phyloP scores from a whole-genome alignment of 2,888 invertebrate species.

The Zaprionus obscuricornis region DNA sequence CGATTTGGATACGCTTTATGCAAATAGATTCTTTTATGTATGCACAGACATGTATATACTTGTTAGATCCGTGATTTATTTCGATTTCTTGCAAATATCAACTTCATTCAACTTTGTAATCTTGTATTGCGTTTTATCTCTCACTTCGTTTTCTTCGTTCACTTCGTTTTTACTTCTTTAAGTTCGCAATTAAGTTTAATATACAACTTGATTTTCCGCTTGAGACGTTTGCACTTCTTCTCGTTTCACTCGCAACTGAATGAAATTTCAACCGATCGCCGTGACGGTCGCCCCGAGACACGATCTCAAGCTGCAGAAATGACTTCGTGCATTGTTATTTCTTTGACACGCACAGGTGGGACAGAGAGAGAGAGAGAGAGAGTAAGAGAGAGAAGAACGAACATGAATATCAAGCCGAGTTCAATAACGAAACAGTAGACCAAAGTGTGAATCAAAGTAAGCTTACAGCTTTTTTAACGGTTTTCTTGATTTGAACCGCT shows the following conservation, averaged over 20 bases:
- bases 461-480: constrained; percentile 46
- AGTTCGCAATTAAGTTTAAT: constrained; percentile 49
- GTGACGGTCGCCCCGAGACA: constrained; percentile 27
- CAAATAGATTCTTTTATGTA: constrained; percentile 39
- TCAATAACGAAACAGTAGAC: constrained; percentile 29
- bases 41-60: constrained; percentile 27
- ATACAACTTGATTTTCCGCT: constrained; percentile 74
- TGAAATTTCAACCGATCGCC: constrained; percentile 34
- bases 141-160: constrained; percentile 31
- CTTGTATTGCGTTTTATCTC: constrained; percentile 43
- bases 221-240: constrained; percentile 73
- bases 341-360: constrained; percentile 34
- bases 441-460: constrained; percentile 21
- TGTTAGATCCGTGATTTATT: constrained; percentile 63
- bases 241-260: constrained; percentile 68
- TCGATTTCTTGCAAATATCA: constrained; percentile 66
- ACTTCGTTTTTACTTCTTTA: constrained; percentile 30
- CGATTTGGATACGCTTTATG: constrained; percentile 64
- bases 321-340: constrained; percentile 38
- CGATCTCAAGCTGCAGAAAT: constrained; percentile 41
- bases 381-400: neutral
- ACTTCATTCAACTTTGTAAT: constrained; percentile 76
- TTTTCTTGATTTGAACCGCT: constrained; percentile 21
- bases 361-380: constrained; percentile 5
- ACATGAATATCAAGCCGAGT: constrained; percentile 11